Base-by-base conservation (phyloP, 2,888 invertebrate species). In the Campoplex nolae region DNA sequence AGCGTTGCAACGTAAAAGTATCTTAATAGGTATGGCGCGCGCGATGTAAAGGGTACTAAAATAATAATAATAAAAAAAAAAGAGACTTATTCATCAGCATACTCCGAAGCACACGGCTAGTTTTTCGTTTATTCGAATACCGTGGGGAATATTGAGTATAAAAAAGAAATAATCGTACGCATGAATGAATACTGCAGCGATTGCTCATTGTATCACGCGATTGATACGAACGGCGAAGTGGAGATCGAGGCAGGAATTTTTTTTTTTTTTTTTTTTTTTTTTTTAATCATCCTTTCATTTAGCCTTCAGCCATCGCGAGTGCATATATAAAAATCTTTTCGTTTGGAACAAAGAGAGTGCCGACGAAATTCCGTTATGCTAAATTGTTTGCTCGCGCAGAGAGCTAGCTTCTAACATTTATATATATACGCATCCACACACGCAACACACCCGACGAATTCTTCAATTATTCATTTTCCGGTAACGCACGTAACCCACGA, bases 391-490 rank as follows among this genome's bases (percentile, higher is more conserved):
- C 76, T 71, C 70, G 42, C 79, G 42, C 77, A 35, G 23, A 42
- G 51, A 23, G 13, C 3, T 38, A 11, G 38, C 62, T 38, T 38
- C 18, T n/a, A 8, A 65, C 2, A 23, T 23, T 23, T 23, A 23
- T 23, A 23, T 23, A 67, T 38, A 67, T 16, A n/a, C 65, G 67
- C 11, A n/a, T 32, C 2, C 71, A 8, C 32, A 32, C 48, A 32
- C 70, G 13, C 23, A 23, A 13, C 23, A 42, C 51, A 51, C 73
- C 54, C n/a, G 42, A 84, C 84, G 88, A 89, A 91, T 91, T 90
- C 88, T 89, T 90, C 91, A 90, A 91, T 91, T 89, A 90, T 91
- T 92, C 90, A 88, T 90, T 88, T 88, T 86, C 84, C 58, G 82
- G 73, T 84, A 85, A 82, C 86, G 86, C 83, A 85, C 54, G 23